Conservation (phyloP, 2,888 invertebrate species). For the Caradrina kadenii region DNA sequence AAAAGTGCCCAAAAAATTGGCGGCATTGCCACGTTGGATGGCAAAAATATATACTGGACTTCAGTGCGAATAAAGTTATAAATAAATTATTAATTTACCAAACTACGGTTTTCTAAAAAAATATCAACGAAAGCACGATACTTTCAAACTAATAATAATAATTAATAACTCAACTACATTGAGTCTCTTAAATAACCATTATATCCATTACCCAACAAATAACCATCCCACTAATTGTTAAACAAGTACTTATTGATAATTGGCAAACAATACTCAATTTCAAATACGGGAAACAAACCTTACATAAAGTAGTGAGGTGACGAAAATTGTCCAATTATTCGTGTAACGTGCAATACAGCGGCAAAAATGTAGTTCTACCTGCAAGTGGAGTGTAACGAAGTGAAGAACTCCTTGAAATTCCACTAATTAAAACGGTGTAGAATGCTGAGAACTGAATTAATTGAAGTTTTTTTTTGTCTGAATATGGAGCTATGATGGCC, state of each 20-base stretch:
- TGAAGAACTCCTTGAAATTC: slow-evolving; percentile 59
- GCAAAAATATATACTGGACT: too few species aligned
- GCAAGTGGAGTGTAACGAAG: slow-evolving; percentile 73
- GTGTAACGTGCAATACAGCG: slow-evolving; percentile 61
- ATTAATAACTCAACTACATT: not conserved
- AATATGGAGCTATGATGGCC: slow-evolving; percentile 28
- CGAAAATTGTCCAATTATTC: slow-evolving; percentile 69
- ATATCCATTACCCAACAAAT: slow-evolving; percentile 10
- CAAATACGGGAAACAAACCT: slow-evolving; percentile 51
- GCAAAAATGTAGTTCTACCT: slow-evolving; percentile 61
- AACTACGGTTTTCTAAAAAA: too few species aligned
- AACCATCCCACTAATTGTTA: slow-evolving; percentile 33
- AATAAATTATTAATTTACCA: too few species aligned
- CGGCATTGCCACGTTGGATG: too few species aligned
- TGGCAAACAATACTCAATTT: slow-evolving; percentile 43
- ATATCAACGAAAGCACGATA: too few species aligned
- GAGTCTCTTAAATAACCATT: slow-evolving; percentile 2
- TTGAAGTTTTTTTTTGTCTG: slow-evolving; percentile 39
- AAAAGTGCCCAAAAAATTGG: too few species aligned
- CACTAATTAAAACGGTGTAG: slow-evolving; percentile 42
- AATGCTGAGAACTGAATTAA: slow-evolving; percentile 47
- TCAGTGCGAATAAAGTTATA: too few species aligned
- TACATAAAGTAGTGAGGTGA: slow-evolving; percentile 58
- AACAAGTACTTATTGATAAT: slow-evolving; percentile 35
- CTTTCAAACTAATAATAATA: too few species aligned